Evolutionary conservation across 2,113 vertebrate species (phyloP).

Genomic region (Engystomops pustulosus): DNA sequence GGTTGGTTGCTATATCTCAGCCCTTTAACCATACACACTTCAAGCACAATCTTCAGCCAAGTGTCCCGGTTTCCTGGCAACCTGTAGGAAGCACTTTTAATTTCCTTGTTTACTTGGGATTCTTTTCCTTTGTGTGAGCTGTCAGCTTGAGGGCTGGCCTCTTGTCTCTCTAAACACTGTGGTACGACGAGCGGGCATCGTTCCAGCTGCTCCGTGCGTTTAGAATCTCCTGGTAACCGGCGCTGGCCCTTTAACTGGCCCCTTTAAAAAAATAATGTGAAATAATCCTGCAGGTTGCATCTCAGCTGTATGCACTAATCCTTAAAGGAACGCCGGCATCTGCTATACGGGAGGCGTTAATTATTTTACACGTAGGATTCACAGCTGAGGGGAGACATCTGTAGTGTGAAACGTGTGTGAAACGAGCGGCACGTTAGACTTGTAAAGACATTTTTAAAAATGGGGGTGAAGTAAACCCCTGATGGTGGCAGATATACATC

Average conservation of each 20-base stretch:
- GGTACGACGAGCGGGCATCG: background rate
- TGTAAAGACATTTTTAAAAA: background rate
- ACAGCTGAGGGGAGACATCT: slow-evolving; percentile 15
- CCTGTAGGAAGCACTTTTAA: slow-evolving; percentile 41
- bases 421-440: background rate
- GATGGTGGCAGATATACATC: background rate
- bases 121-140: slow-evolving; percentile 20
- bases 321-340: background rate
- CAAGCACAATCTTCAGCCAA: slow-evolving; percentile 51
- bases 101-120: slow-evolving; percentile 51
- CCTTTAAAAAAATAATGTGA: background rate
- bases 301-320: background rate
- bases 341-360: slow-evolving; percentile 19
- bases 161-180: slow-evolving; percentile 3
- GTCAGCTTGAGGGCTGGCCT: slow-evolving; percentile 34
- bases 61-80: slow-evolving; percentile 30
- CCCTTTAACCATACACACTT: background rate
- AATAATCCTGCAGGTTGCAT: background rate
- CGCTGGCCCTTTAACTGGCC: background rate
- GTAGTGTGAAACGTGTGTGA: background rate
- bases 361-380: slow-evolving; percentile 26
- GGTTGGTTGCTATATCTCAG: background rate
- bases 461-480: background rate
- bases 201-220: background rate
- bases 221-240: too few species aligned